phyloP scores from a whole-genome alignment of 2,113 vertebrate genomes.

The Otolemur garnettii region DNA sequence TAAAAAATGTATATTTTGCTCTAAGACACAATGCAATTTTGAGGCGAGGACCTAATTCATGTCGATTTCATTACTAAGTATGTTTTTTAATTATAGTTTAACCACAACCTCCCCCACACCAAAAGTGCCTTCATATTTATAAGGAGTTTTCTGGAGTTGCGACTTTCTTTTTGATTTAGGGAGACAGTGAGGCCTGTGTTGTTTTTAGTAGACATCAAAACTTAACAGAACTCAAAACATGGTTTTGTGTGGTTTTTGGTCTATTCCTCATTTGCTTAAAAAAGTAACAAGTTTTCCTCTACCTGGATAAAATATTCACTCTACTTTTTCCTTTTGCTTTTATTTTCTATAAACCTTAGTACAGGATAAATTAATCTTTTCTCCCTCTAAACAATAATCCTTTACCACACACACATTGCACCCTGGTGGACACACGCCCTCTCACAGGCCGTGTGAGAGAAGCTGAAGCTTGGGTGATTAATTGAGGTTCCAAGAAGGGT shows the following conservation, averaged over 20 bases:
- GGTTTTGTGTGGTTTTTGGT: constrained; percentile 66
- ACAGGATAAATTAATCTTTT: constrained; percentile 81
- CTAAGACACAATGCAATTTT: not conserved
- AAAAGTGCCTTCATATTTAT: not conserved
- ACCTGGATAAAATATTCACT: not conserved
- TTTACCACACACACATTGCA: constrained; percentile 64
- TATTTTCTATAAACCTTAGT: not conserved
- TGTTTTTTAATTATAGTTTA: constrained; percentile 40
- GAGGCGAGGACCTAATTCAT: not conserved
- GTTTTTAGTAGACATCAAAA: constrained; percentile 73
- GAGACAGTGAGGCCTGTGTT: constrained; percentile 34
- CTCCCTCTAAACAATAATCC: constrained; percentile 75
- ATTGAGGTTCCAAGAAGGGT: constrained; percentile 81
- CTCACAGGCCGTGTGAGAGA: constrained; percentile 77
- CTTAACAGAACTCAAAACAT: constrained; percentile 72
- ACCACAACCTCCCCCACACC: not conserved
- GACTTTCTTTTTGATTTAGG: constrained; percentile 67
- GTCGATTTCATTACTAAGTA: constrained; percentile 6
- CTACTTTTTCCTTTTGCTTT: not conserved
- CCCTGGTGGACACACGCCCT: constrained; percentile 67
- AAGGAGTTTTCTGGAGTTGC: constrained; percentile 8
- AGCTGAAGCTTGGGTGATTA: constrained; percentile 83
- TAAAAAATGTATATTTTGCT: constrained; percentile 21
- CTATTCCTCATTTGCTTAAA: constrained; percentile 81
- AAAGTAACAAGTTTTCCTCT: constrained; percentile 63